A percentile compares a stretch with the other conserved stretches of the same genome.
phyloP scores from a whole-genome alignment of 2,113 vertebrate genomes.

The Callipepla californica region DNA sequence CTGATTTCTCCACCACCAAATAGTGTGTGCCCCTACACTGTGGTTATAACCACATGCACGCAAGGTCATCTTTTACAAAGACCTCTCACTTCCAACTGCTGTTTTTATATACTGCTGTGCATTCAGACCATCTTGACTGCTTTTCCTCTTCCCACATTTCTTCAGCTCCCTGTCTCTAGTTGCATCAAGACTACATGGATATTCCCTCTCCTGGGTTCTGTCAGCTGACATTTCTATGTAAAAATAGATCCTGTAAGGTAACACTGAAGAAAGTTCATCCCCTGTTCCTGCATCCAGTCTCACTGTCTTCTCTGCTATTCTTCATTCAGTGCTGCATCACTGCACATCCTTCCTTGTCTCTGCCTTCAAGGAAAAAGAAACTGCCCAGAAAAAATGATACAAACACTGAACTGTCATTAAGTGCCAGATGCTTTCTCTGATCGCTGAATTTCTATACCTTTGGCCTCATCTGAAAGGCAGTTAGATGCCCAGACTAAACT shows the following conservation, averaged over 20 bases:
- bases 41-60: not conserved
- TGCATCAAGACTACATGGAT: not conserved
- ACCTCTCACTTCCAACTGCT: not conserved
- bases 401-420: not conserved
- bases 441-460: not conserved
- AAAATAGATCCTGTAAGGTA: constrained; percentile 41
- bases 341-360: constrained; percentile 1
- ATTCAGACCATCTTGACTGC: constrained; percentile 11
- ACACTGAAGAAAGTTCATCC: not conserved
- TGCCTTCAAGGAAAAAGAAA: constrained; percentile 34
- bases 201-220: not conserved
- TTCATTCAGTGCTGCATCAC: not conserved
- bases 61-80: constrained; percentile 1
- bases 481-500: not conserved
- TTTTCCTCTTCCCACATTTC: not conserved
- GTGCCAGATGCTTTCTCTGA: not conserved
- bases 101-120: constrained; percentile 14
- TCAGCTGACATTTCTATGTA: constrained; percentile 24
- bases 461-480: not conserved
- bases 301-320: not conserved
- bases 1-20: not conserved
- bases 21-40: not conserved
- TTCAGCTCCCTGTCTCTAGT: not conserved
- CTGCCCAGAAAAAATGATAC: not conserved
- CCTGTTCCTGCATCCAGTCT: not conserved